Evolutionary conservation across 2,113 vertebrate genomes (phyloP).

Genomic region (Stigmatopora nigra): DNA sequence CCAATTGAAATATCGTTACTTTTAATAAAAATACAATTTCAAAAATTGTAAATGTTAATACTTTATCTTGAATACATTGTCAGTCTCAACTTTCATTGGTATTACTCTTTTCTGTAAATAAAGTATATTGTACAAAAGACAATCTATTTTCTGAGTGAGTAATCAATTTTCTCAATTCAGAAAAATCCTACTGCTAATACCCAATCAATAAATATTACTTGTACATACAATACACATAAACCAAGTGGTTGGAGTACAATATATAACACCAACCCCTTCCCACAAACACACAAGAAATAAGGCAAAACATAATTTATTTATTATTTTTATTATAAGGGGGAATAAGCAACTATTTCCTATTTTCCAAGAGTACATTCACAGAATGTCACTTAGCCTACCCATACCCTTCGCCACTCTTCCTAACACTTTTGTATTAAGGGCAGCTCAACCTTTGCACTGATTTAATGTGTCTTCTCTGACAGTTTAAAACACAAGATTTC

Average conservation of each 20-base stretch:
- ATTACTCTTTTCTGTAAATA: too few species aligned
- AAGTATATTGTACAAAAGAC: too few species aligned
- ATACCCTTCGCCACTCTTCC: neutral
- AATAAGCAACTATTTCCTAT: constrained; percentile 44
- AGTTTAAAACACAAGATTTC: constrained; percentile 19
- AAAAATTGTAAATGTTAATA: too few species aligned
- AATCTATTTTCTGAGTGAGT: too few species aligned
- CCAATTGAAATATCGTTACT: too few species aligned
- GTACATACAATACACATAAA: neutral
- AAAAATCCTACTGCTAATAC: too few species aligned
- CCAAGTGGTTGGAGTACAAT: neutral
- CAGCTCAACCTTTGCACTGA: neutral
- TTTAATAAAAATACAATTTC: too few species aligned
- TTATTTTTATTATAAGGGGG: constrained; percentile 51
- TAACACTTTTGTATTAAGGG: constrained; percentile 35
- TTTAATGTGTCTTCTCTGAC: constrained; percentile 2
- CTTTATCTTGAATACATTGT: too few species aligned
- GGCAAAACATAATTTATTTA: constrained; percentile 20
- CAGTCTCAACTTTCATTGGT: too few species aligned
- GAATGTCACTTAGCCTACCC: constrained; percentile 42
- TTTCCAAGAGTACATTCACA: constrained; percentile 50
- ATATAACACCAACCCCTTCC: neutral
- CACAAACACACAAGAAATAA: constrained; percentile 10
- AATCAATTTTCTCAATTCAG: too few species aligned
- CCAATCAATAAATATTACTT: too few species aligned